Evolutionary conservation across 2,888 invertebrate species (phyloP).

Genomic region (Saturnia pavonia): DNA sequence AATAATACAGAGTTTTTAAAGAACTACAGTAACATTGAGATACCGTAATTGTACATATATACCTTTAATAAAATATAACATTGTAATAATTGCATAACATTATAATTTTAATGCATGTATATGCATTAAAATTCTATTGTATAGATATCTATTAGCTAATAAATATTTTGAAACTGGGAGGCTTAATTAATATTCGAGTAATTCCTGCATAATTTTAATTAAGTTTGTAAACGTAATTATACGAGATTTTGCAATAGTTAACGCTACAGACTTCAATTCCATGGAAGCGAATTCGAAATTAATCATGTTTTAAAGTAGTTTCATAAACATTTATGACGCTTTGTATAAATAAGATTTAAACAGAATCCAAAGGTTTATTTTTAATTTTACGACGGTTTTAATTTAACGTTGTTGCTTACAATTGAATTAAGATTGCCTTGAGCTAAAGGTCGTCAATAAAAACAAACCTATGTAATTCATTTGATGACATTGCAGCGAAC

Average conservation of each 20-base stretch:
- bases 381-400: slow-evolving; percentile 16
- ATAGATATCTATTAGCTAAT: no score
- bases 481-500: slow-evolving; percentile 36
- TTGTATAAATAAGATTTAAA: slow-evolving; percentile 10
- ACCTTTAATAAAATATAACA: no score
- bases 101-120: no score
- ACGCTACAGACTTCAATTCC: not conserved
- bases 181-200: no score
- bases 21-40: no score
- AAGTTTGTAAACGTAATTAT: no score
- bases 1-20: no score
- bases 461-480: slow-evolving; percentile 30
- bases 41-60: no score
- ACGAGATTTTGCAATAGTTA: not conserved
- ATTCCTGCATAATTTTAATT: no score
- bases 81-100: no score
- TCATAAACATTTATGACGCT: not conserved
- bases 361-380: not conserved
- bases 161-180: no score
- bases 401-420: slow-evolving; percentile 23
- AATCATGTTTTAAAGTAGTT: not conserved
- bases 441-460: slow-evolving; percentile 46
- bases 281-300: not conserved
- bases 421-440: slow-evolving; percentile 42
- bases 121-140: no score